Evolutionary conservation across 1,140 invertebrate genomes (phyloP), one percentile per base, ranked within the genome.

Genomic region (Phenacoccus solenopsis): DNA sequence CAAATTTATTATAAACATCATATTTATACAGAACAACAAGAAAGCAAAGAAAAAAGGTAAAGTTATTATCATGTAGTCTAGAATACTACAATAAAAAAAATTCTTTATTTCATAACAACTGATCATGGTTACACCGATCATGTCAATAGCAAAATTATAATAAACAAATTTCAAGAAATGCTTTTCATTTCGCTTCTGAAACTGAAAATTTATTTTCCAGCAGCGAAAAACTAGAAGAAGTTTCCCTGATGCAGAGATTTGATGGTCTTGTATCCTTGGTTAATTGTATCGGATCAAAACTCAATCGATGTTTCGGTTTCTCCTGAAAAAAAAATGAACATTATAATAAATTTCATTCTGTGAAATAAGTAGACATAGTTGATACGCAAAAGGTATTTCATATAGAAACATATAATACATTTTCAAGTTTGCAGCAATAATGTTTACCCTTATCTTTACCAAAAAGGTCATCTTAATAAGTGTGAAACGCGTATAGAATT

Each of bases 1-100:
- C 38, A 49, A 49, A 32, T 16, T 49, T 49, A 49, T 49, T 49
- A 49, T 49, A 49, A 49, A 49, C n/a, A 49, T 49, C 38, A 16
- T 49, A 49, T 49, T 49, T 49, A 49, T n/a, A 49, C 38, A 49
- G 38, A 49, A 49, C 38, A 49, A 49, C 38, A 49, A 49, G 38
- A 49, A 49, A 49, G 38, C 38, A 49, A 49, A 49, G 38, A 49
- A 49, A 49, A 49, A 49, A n/a, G 38, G 38, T 49, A 49, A 49
- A 49, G 16, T 49, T 16, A 49, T 49, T 16, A 49, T 49, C 30
- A n/a, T 49, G 38, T 49, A 49, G 38, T 49, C 38, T 49, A 49
- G 3, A n/a, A 49, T 49, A 16, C 38, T 49, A 49, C 38, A 49
- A 49, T 49, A 49, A 49, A 49, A 49, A 49, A 49, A 49, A 49